Percentiles rank a stretch among this genome's conserved stretches.
These are phyloP conservation scores for Knipowitschia caucasica DNA, from an alignment of 2,797 vertebrate species.

Conservation along the genomic window DNA sequence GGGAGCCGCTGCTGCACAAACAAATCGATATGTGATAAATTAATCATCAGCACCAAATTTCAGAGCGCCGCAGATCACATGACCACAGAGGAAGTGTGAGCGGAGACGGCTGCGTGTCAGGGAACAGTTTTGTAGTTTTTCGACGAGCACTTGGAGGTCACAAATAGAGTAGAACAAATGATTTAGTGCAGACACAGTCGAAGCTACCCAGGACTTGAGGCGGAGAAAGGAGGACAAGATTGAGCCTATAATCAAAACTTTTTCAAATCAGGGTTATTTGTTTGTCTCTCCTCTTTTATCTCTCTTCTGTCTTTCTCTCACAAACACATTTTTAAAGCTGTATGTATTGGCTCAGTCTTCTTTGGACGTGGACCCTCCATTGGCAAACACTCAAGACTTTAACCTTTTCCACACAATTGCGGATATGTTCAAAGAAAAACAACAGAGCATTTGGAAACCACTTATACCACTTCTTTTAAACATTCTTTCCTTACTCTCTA, in stretches of 20 bases:
- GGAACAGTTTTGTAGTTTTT: not conserved
- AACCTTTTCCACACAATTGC: not conserved
- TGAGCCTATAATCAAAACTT: too few relatives aligned
- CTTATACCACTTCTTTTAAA: too few relatives aligned
- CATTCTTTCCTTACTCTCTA: too few relatives aligned
- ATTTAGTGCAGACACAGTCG: not conserved
- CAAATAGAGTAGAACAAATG: not conserved
- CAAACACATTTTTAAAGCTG: too few relatives aligned
- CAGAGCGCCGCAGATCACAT: not conserved
- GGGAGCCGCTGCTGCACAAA: slow-evolving; percentile 6
- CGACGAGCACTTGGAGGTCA: not conserved
- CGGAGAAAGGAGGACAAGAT: too few relatives aligned
- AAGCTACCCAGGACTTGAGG: too few relatives aligned
- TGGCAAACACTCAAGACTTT: not conserved
- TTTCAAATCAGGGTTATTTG: too few relatives aligned
- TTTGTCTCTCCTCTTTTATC: not conserved
- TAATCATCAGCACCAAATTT: slow-evolving; percentile 1
- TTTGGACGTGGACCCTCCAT: not conserved
- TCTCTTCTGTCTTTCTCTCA: not conserved
- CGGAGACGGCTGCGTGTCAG: not conserved
- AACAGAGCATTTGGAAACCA: not conserved
- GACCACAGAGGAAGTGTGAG: slow-evolving; percentile 2
- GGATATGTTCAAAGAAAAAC: not conserved
- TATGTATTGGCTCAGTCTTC: not conserved
- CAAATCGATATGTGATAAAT: slow-evolving; percentile 11